These are phyloP conservation scores for Cephalopterus ornatus DNA, from an alignment of 2,113 vertebrate species.

Conservation along the genomic window DNA sequence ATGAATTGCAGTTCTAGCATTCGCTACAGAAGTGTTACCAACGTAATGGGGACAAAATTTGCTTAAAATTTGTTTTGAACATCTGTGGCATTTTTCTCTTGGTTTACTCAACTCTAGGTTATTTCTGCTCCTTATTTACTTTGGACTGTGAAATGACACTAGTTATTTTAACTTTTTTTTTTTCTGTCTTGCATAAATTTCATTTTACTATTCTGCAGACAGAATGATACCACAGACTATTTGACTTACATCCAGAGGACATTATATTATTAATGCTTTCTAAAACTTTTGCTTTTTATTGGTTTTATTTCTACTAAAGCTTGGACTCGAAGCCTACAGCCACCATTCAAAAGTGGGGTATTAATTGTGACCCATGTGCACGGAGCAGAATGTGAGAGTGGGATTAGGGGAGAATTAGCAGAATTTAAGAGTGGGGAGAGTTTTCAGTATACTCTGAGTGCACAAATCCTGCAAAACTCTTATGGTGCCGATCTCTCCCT, in stretches of 20 bases:
- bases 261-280: not conserved
- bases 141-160: not conserved
- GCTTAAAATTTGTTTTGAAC: conserved; percentile 43
- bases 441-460: not conserved
- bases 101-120: not conserved
- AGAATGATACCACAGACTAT: not conserved
- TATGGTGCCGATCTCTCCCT: not conserved
- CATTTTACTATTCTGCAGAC: not conserved
- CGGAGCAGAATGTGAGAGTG: not conserved
- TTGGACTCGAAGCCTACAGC: not conserved
- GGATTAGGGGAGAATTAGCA: not conserved
- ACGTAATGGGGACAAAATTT: conserved; percentile 27
- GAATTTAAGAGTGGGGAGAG: not conserved
- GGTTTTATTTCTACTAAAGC: not conserved
- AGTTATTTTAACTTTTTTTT: not conserved
- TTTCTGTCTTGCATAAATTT: not conserved
- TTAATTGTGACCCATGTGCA: not conserved
- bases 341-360: not conserved
- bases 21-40: not conserved
- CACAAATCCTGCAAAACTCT: not conserved
- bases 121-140: not conserved
- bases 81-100: not conserved
- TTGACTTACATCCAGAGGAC: not conserved
- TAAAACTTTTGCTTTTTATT: not conserved
- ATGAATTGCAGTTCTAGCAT: not conserved